Base-by-base conservation (phyloP, 2,797 vertebrate species). In the Brachymystax lenok region DNA sequence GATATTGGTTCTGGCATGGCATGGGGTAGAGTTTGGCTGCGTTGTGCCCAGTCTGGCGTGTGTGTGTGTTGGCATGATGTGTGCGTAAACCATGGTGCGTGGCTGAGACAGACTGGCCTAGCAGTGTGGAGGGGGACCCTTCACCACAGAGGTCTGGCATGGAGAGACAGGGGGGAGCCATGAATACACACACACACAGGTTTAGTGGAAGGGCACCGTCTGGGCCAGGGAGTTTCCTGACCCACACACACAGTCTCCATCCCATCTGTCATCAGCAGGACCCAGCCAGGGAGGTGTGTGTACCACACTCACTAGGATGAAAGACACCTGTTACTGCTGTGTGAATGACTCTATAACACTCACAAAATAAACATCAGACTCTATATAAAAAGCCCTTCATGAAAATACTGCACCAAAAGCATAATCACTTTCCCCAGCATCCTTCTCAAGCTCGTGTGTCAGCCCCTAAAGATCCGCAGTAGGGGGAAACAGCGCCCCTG, bases 191-290 rank as follows among this genome's bases (percentile, higher is more conserved):
- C 74, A 74, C 46, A 56, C 5, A 74, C 24, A 75, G 46, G 46
- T 56, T 77, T 74, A 64, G 59, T 14, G 51, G 10, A 27, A 30
- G 27, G 24, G 6, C 67, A 17, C 30, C 67, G 33, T 69, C 67
- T 69, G 67, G 67, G 30, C 19, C 67, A 69, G 33, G 67, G 67
- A 69, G 33, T 35, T 69, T 69, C 67, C 67, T 69, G 67, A 69
- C 67, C 4, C 35, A 50, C 68, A 54, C 69, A 71, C 69, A 73
- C 66, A 71, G 74, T 69, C 52, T 66, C 54, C 28, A 40, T 74
- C 69, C 78, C 69, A 78, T 78, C 81, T 80, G 78, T 73, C 73
- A 80, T 73, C 64, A 74, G 74, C 71, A 77, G 76, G 80, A 82
- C n/a, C 3, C 72, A 63, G 50, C 69, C 68, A 73, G 77, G 51